Evolutionary conservation across 2,888 invertebrate species (phyloP).

Genomic region (Selenia dentaria): DNA sequence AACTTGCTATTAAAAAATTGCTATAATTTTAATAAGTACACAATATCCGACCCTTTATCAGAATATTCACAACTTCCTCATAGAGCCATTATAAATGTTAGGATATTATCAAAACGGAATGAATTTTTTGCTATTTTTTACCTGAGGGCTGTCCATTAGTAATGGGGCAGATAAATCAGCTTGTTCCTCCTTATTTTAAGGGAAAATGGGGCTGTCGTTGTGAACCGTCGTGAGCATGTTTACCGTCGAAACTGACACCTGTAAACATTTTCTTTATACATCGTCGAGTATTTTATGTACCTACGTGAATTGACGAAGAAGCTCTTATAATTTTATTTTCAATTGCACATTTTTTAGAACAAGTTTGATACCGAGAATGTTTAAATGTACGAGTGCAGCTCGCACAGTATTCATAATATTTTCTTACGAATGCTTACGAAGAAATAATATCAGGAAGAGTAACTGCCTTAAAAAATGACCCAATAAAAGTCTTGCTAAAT

Average conservation of each 20-base stretch:
- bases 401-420: too few relatives aligned
- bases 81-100: conserved; percentile 27
- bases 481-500: too few relatives aligned
- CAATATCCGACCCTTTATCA: conserved; percentile 2
- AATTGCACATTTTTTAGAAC: too few relatives aligned
- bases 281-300: too few relatives aligned
- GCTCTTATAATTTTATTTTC: too few relatives aligned
- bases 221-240: conserved; percentile 95
- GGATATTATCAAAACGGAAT: conserved; percentile 28
- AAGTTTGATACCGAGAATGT: too few relatives aligned
- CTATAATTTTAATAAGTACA: conserved; percentile 6
- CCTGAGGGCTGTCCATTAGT: conserved; percentile 92
- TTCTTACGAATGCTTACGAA: too few relatives aligned
- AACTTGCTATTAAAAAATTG: too few relatives aligned
- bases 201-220: conserved; percentile 94
- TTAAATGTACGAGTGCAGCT: too few relatives aligned
- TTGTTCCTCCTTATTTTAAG: conserved; percentile 90
- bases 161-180: conserved; percentile 88
- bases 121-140: conserved; percentile 48
- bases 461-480: too few relatives aligned
- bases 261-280: conserved; percentile 32
- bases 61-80: background rate
- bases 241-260: conserved; percentile 94
- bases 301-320: too few relatives aligned
- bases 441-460: too few relatives aligned